Conservation (phyloP, 2,797 vertebrate species). For the Euthynnus affinis region DNA sequence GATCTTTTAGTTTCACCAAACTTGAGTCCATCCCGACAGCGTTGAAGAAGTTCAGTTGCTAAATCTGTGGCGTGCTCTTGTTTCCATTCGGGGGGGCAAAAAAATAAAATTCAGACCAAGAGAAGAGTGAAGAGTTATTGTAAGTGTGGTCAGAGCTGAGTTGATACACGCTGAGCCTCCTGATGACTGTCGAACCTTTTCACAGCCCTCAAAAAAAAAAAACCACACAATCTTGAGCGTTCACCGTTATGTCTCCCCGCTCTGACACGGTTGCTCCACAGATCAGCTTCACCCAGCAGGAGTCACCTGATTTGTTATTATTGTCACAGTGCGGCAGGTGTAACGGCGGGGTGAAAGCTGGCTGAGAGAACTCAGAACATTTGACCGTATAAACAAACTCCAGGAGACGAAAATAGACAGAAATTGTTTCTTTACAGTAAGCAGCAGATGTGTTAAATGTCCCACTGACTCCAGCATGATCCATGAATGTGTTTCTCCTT, state of each 20-base stretch:
- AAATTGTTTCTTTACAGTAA: not conserved
- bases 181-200: not conserved
- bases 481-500: constrained; percentile 28
- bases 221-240: not conserved
- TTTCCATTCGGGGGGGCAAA: no score
- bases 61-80: no score
- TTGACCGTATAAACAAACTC: not conserved
- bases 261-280: no score
- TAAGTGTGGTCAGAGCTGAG: no score
- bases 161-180: no score
- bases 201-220: no score
- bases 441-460: constrained; percentile 12
- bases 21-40: no score
- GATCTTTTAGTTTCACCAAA: no score
- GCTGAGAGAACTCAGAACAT: constrained; percentile 7
- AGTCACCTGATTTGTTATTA: constrained; percentile 14
- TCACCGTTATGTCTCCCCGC: not conserved
- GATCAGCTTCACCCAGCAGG: not conserved
- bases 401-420: not conserved
- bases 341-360: not conserved
- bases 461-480: constrained; percentile 52
- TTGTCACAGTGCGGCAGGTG: not conserved
- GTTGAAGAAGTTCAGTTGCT: no score
- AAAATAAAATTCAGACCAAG: no score
- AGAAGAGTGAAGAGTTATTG: no score